A percentile compares a stretch with the other conserved stretches of the same genome.
Evolutionary conservation across 2,888 invertebrate genomes (phyloP).

Genomic region (Coenonympha glycerion): DNA sequence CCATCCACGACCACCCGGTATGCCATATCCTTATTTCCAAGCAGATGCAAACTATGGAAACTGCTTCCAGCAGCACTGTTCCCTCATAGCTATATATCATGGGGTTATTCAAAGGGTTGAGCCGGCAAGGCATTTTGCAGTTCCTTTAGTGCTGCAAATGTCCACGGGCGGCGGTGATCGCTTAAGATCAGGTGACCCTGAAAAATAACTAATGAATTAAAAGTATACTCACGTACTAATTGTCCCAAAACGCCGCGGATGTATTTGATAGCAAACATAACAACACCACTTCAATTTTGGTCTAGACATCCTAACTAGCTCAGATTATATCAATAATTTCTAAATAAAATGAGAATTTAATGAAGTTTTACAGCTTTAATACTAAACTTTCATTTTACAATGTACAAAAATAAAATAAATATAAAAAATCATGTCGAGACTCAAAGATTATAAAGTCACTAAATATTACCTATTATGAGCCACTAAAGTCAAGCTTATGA

Average conservation of each 20-base stretch:
- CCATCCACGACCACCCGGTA: too few relatives aligned
- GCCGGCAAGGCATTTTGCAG: too few relatives aligned
- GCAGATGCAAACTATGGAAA: too few relatives aligned
- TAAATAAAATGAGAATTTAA: neutral
- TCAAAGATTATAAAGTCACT: neutral
- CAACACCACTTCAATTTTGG: constrained; percentile 10
- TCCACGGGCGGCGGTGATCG: too few relatives aligned
- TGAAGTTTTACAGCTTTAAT: constrained; percentile 3
- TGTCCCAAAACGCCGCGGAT: constrained; percentile 11
- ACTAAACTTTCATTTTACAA: constrained; percentile 4
- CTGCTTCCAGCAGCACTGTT: too few relatives aligned
- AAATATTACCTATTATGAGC: too few relatives aligned
- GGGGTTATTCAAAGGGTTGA: too few relatives aligned
- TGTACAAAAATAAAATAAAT: constrained; percentile 3
- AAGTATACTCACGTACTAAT: constrained; percentile 21
- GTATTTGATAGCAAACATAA: constrained; percentile 22
- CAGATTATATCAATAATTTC: constrained; percentile 9
- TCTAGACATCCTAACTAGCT: constrained; percentile 22
- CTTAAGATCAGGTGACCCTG: too few relatives aligned
- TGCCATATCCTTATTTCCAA: too few relatives aligned
- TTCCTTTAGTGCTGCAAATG: too few relatives aligned
- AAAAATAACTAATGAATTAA: neutral
- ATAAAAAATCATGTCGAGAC: constrained; percentile 5
- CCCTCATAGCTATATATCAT: too few relatives aligned
- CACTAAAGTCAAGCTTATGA: too few relatives aligned